Conservation (phyloP, 2,797 vertebrate genomes). For the Falco peregrinus region DNA sequence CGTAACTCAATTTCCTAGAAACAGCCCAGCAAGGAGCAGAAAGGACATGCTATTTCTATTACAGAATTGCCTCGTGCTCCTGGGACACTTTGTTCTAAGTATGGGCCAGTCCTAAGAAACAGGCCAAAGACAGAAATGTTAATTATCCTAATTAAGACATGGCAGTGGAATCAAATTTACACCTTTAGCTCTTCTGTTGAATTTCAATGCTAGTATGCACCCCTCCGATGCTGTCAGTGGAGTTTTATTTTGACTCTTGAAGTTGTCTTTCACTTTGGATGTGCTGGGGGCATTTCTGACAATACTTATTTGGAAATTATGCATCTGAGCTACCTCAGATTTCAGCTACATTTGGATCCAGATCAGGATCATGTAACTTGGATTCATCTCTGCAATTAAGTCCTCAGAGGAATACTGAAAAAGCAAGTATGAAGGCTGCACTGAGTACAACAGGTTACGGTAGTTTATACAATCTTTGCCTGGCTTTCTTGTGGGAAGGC, state of each 20-base stretch:
- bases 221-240: neutral
- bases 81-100: neutral
- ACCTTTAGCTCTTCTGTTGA: neutral
- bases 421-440: neutral
- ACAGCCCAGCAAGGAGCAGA: neutral
- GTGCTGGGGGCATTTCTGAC: neutral
- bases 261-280: neutral
- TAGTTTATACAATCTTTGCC: neutral
- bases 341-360: neutral
- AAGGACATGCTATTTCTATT: constrained; percentile 1
- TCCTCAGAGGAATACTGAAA: neutral
- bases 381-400: neutral
- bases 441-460: neutral
- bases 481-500: neutral
- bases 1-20: constrained; percentile 29
- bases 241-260: neutral
- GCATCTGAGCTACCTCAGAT: neutral
- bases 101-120: neutral
- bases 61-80: neutral
- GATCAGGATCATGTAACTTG: neutral
- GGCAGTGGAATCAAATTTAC: neutral
- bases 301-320: neutral
- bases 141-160: neutral
- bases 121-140: neutral
- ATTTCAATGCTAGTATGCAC: neutral